phyloP scores from a whole-genome alignment of 2,113 vertebrate species.

The Mormoops blainvillei region DNA sequence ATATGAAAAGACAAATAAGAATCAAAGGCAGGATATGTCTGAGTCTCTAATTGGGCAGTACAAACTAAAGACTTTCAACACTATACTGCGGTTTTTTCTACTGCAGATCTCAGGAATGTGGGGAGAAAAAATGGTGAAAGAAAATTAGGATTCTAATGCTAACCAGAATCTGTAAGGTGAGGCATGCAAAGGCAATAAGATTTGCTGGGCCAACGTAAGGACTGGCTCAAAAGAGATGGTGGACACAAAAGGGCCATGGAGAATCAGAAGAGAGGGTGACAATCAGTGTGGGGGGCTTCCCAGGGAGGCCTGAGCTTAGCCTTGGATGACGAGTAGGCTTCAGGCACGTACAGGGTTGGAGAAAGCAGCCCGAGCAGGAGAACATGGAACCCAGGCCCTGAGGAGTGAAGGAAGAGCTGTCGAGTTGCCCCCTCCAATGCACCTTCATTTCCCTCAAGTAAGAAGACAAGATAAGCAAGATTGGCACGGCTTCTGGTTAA shows the following conservation, averaged over 20 bases:
- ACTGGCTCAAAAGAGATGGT: neutral
- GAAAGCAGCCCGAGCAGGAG: neutral
- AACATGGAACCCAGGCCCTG: neutral
- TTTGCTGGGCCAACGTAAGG: neutral
- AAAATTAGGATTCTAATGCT: neutral
- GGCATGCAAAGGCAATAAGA: neutral
- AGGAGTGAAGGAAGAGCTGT: neutral
- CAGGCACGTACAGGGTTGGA: neutral
- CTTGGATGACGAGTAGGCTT: neutral
- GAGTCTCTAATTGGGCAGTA: neutral
- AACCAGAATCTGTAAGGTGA: neutral
- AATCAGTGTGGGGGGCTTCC: fast-evolving
- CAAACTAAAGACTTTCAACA: neutral
- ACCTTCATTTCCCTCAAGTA: neutral
- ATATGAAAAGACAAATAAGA: neutral
- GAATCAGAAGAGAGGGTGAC: neutral
- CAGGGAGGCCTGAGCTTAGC: neutral
- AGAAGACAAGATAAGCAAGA: neutral
- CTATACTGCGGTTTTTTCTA: neutral
- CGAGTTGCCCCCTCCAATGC: neutral
- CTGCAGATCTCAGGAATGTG: neutral
- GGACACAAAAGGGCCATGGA: no score
- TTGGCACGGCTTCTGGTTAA: neutral
- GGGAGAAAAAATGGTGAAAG: neutral
- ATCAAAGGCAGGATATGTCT: neutral